Percentiles rank a stretch among this genome's conserved stretches.
phyloP scores from a whole-genome alignment of 2,888 invertebrate genomes.

The Eutolmus rufibarbis region DNA sequence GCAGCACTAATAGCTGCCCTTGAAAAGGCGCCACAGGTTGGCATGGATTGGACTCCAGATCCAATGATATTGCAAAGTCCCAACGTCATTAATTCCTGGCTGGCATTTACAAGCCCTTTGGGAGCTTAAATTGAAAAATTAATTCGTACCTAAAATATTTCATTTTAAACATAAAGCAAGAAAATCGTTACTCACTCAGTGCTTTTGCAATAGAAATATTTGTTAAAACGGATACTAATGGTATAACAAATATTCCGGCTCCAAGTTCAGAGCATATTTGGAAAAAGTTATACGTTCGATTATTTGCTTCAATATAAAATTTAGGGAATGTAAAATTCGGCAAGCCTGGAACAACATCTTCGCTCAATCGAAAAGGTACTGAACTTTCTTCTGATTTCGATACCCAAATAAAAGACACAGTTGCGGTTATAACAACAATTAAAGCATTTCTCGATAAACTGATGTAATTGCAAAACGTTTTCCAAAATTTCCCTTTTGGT shows the following conservation, averaged over 20 bases:
- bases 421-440: slow-evolving; percentile 72
- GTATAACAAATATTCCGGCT: slow-evolving; percentile 79
- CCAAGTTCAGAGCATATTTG: slow-evolving; percentile 78
- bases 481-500: slow-evolving; percentile 59
- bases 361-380: slow-evolving; percentile 66
- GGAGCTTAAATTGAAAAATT: slow-evolving; percentile 64
- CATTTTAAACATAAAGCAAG: background rate
- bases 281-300: slow-evolving; percentile 66
- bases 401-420: slow-evolving; percentile 67
- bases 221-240: slow-evolving; percentile 85
- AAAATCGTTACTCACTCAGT: slow-evolving; percentile 71
- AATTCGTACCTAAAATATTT: background rate
- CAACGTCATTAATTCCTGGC: slow-evolving; percentile 89
- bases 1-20: slow-evolving; percentile 88
- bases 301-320: slow-evolving; percentile 68
- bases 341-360: slow-evolving; percentile 71
- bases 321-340: slow-evolving; percentile 72
- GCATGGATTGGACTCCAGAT: slow-evolving; percentile 85
- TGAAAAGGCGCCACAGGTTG: slow-evolving; percentile 85
- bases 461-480: slow-evolving; percentile 71
- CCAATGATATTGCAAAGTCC: slow-evolving; percentile 84
- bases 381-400: slow-evolving; percentile 57
- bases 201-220: slow-evolving; percentile 95
- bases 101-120: slow-evolving; percentile 78
- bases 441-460: slow-evolving; percentile 82